Evolutionary conservation across 2,888 invertebrate genomes (phyloP), one percentile per base, ranked within the genome.

Genomic region (Melipona beecheii): DNA sequence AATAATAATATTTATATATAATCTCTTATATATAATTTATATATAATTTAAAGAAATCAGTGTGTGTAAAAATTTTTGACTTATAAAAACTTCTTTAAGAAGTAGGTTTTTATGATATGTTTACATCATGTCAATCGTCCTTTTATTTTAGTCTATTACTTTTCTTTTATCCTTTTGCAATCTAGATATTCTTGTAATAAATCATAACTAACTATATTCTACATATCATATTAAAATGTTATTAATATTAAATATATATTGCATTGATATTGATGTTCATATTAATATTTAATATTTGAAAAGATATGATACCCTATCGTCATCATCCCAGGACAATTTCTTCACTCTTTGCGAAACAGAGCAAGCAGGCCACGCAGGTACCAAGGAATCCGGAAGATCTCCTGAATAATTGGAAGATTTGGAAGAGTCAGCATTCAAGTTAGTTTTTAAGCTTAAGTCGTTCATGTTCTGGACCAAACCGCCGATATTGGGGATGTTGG

Each of bases 241-340:
- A 43, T 9, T 43, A 43, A 43, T 43, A 43, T 43, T 43, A 43
- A 43, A 11, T 43, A 43, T 43, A 43, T 2, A 43, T 43, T 11
- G 43, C 43, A 11, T 43, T 43, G 9, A 36, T 36, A 36, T 36
- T 36, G 9, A 36, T 36, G 36, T 36, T 36, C 9, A 9, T 9
- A 6, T 60, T 17, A 27, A 62, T 27, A 11, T 31, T 15, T 21
- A n/a, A 5, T 15, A 36, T 36, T 5, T n/a, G 3, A 60, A 36
- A 52, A 36, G 49, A 75, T 64, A 58, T 4, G 76, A 75, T 88
- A 93, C 93, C 87, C 92, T 92, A 62, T 94, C 93, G 65, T 93
- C 96, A 93, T 97, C 97, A 90, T 96, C 97, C 97, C 97, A 98
- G 93, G 97, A 97, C 74, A 97, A 95, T 92, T 97, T 97, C 95